A percentile compares a stretch with the other conserved stretches of the same genome.
Evolutionary conservation across 1,140 invertebrate genomes (phyloP).

Genomic region (Zelostemma sp.): DNA sequence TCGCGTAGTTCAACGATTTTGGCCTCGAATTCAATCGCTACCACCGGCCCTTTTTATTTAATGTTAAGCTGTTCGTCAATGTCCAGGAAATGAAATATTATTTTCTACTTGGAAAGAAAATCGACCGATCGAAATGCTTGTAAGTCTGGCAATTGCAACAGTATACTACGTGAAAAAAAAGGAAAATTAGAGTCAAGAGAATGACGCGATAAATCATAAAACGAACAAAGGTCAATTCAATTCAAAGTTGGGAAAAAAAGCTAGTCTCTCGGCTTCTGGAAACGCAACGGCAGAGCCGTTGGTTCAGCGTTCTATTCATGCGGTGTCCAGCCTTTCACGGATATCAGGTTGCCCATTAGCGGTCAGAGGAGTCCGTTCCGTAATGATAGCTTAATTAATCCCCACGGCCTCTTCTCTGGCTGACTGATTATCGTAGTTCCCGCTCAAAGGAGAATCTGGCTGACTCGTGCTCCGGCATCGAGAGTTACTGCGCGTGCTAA

Average conservation of each 20-base stretch:
- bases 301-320: constrained; percentile 55
- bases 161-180: too few relatives aligned
- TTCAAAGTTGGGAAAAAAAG: constrained; percentile 33
- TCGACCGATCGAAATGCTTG: too few relatives aligned
- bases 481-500: neutral
- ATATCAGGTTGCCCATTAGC: constrained; percentile 68
- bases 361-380: constrained; percentile 62
- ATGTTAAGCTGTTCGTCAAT: too few relatives aligned
- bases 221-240: constrained; percentile 25
- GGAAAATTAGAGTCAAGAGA: too few relatives aligned
- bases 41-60: too few relatives aligned
- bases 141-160: too few relatives aligned
- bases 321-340: constrained; percentile 62
- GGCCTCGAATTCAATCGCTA: too few relatives aligned
- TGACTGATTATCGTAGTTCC: constrained; percentile 45
- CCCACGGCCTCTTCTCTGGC: constrained; percentile 54
- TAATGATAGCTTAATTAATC: constrained; percentile 69
- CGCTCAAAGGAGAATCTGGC: constrained; percentile 28
- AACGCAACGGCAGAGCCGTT: neutral
- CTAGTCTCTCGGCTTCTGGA: neutral
- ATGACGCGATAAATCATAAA: too few relatives aligned
- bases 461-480: neutral
- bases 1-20: too few relatives aligned
- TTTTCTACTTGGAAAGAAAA: too few relatives aligned
- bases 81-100: too few relatives aligned